These are phyloP conservation scores for Lagothrix lagotricha DNA, from an alignment of 2,797 vertebrate species.

Conservation along the genomic window DNA sequence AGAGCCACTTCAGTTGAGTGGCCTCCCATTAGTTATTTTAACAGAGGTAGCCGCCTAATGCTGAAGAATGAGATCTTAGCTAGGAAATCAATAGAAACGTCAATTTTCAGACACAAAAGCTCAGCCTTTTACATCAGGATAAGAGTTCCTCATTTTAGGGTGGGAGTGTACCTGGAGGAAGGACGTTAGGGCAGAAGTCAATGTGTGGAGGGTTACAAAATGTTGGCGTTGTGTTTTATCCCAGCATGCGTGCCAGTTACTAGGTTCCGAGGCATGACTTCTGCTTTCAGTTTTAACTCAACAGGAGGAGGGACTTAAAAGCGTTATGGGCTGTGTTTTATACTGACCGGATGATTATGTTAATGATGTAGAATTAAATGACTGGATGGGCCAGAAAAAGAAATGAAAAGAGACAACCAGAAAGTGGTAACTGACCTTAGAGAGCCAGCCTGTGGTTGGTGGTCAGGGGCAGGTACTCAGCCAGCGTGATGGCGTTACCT, in stretches of 20 bases:
- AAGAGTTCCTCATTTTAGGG: background rate
- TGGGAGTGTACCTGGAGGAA: background rate
- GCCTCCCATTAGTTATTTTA: background rate
- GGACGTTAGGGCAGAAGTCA: background rate
- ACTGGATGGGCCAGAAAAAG: background rate
- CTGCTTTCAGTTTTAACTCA: background rate
- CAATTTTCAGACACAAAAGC: background rate
- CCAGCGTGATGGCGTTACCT: background rate
- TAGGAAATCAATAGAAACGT: background rate
- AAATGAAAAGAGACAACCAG: background rate
- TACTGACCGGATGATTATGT: background rate
- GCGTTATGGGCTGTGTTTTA: background rate
- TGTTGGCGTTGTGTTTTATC: background rate
- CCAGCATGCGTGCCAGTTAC: no score
- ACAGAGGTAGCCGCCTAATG: background rate
- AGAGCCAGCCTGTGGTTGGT: background rate
- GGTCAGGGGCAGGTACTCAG: background rate
- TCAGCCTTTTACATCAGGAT: background rate
- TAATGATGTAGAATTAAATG: background rate
- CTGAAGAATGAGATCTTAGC: background rate
- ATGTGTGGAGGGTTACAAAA: background rate
- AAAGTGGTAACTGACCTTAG: background rate
- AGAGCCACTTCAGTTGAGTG: background rate
- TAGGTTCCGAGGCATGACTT: background rate
- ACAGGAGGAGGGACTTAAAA: background rate